A percentile compares a stretch with the other conserved stretches of the same genome.
Evolutionary conservation across 1,140 invertebrate genomes (phyloP).

Genomic region (Drosophila fuyamai): DNA sequence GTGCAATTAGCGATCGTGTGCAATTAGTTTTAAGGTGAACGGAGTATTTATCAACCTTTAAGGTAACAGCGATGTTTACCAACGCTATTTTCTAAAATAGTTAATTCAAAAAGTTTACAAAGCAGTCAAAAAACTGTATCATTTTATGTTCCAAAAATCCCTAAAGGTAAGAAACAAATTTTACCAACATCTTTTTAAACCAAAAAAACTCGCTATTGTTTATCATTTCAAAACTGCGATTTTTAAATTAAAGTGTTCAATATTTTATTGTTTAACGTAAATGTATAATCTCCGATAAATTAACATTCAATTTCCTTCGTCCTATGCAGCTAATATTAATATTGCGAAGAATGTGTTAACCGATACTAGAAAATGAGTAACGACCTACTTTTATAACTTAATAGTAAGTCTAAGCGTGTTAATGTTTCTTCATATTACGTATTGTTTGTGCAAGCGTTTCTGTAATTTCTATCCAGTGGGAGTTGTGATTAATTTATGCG

Average conservation of each 20-base stretch:
- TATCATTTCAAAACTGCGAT: background rate
- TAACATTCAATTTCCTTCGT: background rate
- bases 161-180: background rate
- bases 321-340: background rate
- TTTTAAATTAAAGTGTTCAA: background rate
- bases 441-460: slow-evolving; percentile 14
- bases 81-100: slow-evolving; percentile 8
- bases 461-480: slow-evolving; percentile 5
- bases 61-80: background rate
- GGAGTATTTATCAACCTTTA: slow-evolving; percentile 8
- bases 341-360: slow-evolving; percentile 2
- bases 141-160: background rate
- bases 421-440: slow-evolving; percentile 18
- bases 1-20: slow-evolving; percentile 70
- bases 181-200: too few species aligned
- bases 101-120: background rate
- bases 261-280: background rate
- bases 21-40: slow-evolving; percentile 59
- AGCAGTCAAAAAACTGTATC: background rate
- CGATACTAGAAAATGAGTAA: background rate
- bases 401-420: slow-evolving; percentile 6
- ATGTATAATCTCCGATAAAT: background rate
- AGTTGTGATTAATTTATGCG: slow-evolving; percentile 8
- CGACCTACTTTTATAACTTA: slow-evolving; percentile 22
- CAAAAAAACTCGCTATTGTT: background rate